Evolutionary conservation across 2,797 vertebrate species (phyloP).

Genomic region (Eremophila alpestris): DNA sequence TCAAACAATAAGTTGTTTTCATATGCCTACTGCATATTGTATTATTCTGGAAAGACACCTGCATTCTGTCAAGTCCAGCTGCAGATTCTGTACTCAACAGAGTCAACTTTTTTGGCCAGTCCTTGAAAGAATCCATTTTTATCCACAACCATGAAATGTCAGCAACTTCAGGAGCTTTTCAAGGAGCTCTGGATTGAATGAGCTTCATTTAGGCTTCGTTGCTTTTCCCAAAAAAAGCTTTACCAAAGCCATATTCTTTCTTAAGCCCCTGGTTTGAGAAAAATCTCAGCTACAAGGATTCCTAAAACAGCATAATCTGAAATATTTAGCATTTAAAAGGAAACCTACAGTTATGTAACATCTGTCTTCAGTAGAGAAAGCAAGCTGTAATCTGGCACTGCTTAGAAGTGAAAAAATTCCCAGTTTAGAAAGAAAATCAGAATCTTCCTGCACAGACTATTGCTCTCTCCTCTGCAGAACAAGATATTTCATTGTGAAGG

Average conservation of each 20-base stretch:
- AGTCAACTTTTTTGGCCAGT: neutral
- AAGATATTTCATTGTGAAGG: neutral
- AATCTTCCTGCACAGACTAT: neutral
- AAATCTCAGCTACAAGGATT: neutral
- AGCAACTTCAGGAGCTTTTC: neutral
- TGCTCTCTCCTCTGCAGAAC: neutral
- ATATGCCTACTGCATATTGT: neutral
- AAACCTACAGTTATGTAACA: neutral
- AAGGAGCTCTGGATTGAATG: neutral
- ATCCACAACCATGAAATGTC: neutral
- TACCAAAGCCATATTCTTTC: neutral
- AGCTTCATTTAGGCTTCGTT: neutral
- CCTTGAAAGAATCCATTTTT: neutral
- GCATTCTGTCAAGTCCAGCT: neutral
- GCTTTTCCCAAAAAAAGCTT: neutral
- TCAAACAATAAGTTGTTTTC: neutral
- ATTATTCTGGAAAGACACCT: neutral
- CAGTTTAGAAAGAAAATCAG: neutral
- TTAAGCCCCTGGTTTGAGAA: neutral
- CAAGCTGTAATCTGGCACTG: neutral
- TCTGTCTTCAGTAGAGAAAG: neutral
- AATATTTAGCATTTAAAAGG: neutral
- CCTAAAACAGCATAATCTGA: neutral
- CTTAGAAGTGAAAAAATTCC: neutral
- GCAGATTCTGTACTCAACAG: neutral